phyloP scores from a whole-genome alignment of 2,113 vertebrate species.

The Heterochromis multidens region DNA sequence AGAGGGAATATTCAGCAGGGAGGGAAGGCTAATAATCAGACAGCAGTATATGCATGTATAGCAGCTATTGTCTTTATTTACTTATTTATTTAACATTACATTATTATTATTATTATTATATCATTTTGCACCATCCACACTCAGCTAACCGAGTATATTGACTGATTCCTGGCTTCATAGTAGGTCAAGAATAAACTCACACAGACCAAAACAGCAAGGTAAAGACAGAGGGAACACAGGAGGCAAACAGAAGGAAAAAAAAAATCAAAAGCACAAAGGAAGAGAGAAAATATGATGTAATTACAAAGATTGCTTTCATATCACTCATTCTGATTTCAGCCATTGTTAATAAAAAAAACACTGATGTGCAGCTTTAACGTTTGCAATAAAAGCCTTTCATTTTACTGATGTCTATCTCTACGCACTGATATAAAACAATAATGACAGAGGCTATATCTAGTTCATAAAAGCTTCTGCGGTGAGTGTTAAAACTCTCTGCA shows the following conservation, averaged over 20 bases:
- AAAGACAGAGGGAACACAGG: neutral
- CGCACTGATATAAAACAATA: slow-evolving; percentile 1
- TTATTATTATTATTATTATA: too few relatives aligned
- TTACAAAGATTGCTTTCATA: neutral
- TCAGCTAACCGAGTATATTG: neutral
- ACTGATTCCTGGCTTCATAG: neutral
- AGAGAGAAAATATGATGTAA: neutral
- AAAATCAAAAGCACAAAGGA: neutral
- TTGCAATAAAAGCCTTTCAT: neutral
- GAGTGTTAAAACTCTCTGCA: neutral
- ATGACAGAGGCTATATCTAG: neutral
- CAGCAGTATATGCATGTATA: neutral
- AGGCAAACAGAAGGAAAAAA: neutral
- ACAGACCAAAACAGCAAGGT: neutral
- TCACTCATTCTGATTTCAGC: neutral
- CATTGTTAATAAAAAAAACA: neutral
- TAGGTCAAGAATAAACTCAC: too few relatives aligned
- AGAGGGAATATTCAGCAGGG: neutral
- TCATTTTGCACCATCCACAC: neutral
- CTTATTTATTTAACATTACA: too few relatives aligned
- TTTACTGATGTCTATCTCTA: neutral
- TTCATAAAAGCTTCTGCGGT: slow-evolving; percentile 1
- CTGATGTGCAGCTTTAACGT: neutral
- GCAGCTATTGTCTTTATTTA: neutral
- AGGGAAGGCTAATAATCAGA: neutral